Percentiles rank a stretch among this genome's conserved stretches.
These are phyloP conservation scores for Leucophenga varia DNA, from an alignment of 1,140 invertebrate species.

Conservation along the genomic window DNA sequence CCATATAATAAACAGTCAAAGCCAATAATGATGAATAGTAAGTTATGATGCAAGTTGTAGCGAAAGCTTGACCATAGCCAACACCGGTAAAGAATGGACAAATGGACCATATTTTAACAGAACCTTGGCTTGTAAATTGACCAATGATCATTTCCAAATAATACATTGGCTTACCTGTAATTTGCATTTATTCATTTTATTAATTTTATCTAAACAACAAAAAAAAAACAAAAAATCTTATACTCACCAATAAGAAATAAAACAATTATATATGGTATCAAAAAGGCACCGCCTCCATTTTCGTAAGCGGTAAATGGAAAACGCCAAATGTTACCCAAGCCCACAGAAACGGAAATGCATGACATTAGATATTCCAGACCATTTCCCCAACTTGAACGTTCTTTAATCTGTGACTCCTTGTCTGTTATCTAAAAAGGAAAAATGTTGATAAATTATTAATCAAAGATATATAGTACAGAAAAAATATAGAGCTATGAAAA, in stretches of 20 bases:
- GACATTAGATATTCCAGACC: conserved; percentile 86
- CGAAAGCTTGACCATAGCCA: conserved; percentile 72
- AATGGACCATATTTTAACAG: conserved; percentile 62
- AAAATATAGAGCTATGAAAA: too few species aligned
- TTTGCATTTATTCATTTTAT: too few species aligned
- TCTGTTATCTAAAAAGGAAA: conserved; percentile 17
- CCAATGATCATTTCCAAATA: conserved; percentile 79
- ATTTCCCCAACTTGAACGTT: conserved; percentile 77
- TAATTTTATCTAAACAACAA: neutral
- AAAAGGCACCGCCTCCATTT: conserved; percentile 72
- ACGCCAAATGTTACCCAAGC: conserved; percentile 65
- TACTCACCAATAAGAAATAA: conserved; percentile 73
- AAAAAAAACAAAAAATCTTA: neutral
- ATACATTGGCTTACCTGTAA: conserved; percentile 70
- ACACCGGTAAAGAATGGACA: conserved; percentile 65
- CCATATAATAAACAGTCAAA: conserved; percentile 68
- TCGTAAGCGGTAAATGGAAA: conserved; percentile 85
- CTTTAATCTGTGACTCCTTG: conserved; percentile 30
- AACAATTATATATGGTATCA: conserved; percentile 83
- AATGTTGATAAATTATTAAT: neutral
- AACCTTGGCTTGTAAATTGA: conserved; percentile 69
- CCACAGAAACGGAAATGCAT: conserved; percentile 85
- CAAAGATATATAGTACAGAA: too few species aligned
- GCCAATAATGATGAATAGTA: conserved; percentile 74
- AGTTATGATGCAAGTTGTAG: conserved; percentile 69